Evolutionary conservation across 2,888 invertebrate genomes (phyloP).

Genomic region (Caenorhabditis sp.): DNA sequence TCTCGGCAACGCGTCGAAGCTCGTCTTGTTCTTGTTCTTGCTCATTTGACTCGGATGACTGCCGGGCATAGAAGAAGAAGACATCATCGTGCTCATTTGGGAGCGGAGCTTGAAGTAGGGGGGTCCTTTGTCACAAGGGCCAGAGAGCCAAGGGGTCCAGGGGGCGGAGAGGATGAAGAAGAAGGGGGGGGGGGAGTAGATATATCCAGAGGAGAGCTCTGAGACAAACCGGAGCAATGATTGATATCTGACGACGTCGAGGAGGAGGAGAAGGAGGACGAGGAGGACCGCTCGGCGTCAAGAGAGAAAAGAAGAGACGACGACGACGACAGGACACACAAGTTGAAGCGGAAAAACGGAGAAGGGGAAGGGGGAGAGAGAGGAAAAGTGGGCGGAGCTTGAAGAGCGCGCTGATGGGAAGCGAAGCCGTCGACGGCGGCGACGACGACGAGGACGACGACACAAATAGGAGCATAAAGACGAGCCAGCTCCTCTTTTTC

Average conservation of each 20-base stretch:
- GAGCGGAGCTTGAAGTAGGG: too few species aligned
- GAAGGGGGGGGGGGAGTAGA: background rate
- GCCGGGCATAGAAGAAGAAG: too few species aligned
- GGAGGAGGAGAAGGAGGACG: too few species aligned
- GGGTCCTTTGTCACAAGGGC: too few species aligned
- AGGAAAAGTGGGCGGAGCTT: background rate
- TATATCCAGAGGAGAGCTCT: too few species aligned
- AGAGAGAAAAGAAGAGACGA: background rate
- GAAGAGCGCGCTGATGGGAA: too few species aligned
- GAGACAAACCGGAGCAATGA: background rate
- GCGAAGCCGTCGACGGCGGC: background rate
- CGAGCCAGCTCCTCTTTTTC: too few species aligned
- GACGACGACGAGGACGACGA: constrained; percentile 1
- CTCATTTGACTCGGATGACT: too few species aligned
- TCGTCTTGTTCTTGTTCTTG: constrained; percentile 33
- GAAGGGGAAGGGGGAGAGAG: background rate
- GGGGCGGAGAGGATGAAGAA: background rate
- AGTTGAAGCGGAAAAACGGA: constrained; percentile 5
- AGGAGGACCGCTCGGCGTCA: background rate
- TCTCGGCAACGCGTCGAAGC: constrained; percentile 49
- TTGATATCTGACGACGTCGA: constrained; percentile 3
- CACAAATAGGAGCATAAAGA: constrained; percentile 11
- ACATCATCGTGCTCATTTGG: too few species aligned
- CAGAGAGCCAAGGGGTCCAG: too few species aligned
- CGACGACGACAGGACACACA: too few species aligned